phyloP scores from a whole-genome alignment of 2,888 invertebrate genomes.

The Agrotis puta region DNA sequence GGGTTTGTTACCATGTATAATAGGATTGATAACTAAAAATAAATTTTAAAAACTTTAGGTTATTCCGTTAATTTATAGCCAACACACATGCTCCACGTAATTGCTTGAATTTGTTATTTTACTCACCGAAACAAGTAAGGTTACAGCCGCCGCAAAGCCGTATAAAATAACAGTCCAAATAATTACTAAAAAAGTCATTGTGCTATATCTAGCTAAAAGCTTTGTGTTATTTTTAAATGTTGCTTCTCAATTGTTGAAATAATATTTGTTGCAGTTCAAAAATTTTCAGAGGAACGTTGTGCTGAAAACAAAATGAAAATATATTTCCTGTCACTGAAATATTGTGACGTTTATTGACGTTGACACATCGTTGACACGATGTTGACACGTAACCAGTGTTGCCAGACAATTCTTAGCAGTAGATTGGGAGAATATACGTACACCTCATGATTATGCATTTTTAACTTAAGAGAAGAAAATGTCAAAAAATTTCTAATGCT shows the following conservation, averaged over 20 bases:
- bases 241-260: not conserved
- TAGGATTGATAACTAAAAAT: constrained; percentile 91
- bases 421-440: no score
- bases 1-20: constrained; percentile 92
- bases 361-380: constrained; percentile 15
- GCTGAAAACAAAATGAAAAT: constrained; percentile 33
- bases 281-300: constrained; percentile 16
- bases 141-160: constrained; percentile 62
- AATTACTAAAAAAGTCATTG: constrained; percentile 70
- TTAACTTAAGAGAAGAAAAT: no score
- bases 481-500: no score
- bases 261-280: not conserved
- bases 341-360: constrained; percentile 11
- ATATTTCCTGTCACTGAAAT: not conserved
- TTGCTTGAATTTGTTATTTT: constrained; percentile 42
- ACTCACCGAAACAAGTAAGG: constrained; percentile 74
- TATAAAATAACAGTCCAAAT: constrained; percentile 69
- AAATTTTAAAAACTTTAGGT: not conserved
- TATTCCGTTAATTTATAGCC: constrained; percentile 26
- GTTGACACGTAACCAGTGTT: constrained; percentile 1
- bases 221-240: constrained; percentile 6
- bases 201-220: not conserved
- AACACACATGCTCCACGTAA: constrained; percentile 32
- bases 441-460: no score
- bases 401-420: no score